A percentile compares a stretch with the other conserved stretches of the same genome.
Evolutionary conservation across 2,797 vertebrate species (phyloP).

Genomic region (Valencia hispanica): DNA sequence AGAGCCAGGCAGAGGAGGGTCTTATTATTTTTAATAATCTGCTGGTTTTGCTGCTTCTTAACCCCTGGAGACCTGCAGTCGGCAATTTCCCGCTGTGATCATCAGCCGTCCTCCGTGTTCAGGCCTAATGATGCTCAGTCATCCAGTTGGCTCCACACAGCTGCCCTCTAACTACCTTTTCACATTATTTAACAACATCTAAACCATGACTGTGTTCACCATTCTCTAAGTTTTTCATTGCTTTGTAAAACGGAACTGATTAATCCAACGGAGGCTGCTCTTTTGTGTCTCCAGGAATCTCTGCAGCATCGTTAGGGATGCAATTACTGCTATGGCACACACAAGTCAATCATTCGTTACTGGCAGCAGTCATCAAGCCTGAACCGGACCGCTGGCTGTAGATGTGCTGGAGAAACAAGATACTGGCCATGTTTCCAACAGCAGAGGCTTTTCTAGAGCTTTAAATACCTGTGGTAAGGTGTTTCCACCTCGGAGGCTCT

Average conservation of each 20-base stretch:
- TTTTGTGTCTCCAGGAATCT: conserved; percentile 27
- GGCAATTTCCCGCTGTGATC: conserved; percentile 51
- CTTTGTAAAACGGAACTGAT: background rate
- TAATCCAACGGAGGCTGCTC: conserved; percentile 26
- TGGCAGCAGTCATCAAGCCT: background rate
- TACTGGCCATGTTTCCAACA: too few relatives aligned
- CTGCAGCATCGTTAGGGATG: conserved; percentile 3
- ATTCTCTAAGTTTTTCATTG: background rate
- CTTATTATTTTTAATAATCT: conserved; percentile 76
- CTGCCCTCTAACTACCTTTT: background rate
- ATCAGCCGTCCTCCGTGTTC: conserved; percentile 30
- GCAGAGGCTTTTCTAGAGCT: background rate
- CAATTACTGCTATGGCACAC: conserved; percentile 15
- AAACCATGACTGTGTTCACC: background rate
- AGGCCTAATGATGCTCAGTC: conserved; percentile 60
- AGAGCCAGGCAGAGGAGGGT: conserved; percentile 57
- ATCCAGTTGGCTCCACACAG: conserved; percentile 10
- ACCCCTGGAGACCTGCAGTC: conserved; percentile 64
- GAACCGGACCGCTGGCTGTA: conserved; percentile 1
- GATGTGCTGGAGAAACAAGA: background rate
- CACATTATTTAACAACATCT: background rate
- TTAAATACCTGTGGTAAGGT: background rate
- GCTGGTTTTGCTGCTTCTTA: conserved; percentile 66
- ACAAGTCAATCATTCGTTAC: conserved; percentile 19
- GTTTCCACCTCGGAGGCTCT: background rate